Percentiles rank a stretch among this genome's conserved stretches.
phyloP scores from a whole-genome alignment of 1,140 invertebrate genomes.

The Saccostrea glomerata region DNA sequence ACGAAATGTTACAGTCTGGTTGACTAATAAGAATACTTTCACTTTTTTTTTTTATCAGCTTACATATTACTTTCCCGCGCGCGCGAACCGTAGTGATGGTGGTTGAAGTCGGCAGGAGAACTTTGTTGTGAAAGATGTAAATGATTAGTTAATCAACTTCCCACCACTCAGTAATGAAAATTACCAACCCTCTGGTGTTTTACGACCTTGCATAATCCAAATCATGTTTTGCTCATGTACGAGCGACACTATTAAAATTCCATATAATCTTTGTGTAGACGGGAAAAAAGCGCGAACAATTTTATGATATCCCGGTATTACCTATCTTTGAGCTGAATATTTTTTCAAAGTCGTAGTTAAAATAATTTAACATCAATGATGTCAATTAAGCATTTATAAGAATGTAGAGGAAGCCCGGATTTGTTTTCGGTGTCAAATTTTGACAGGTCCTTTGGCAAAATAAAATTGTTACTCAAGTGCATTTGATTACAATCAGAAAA shows the following conservation, averaged over 20 bases:
- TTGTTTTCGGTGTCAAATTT: no score
- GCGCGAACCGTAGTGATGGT: background rate
- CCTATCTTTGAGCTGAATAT: background rate
- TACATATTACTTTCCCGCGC: conserved; percentile 31
- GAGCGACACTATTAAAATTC: conserved; percentile 28
- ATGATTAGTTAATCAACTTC: conserved; percentile 27
- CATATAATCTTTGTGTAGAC: background rate
- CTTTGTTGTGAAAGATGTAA: conserved; percentile 34
- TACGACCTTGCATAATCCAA: conserved; percentile 14
- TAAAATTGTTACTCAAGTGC: no score
- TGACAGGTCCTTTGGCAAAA: no score
- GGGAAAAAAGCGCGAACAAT: background rate
- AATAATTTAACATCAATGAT: background rate
- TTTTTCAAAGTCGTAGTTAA: background rate
- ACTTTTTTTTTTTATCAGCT: conserved; percentile 8
- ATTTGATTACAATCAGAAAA: no score
- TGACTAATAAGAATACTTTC: background rate
- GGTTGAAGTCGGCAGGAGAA: background rate
- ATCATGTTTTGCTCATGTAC: conserved; percentile 17
- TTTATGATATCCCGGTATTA: background rate
- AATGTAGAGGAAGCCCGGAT: no score
- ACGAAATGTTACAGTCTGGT: conserved; percentile 3
- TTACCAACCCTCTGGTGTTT: conserved; percentile 26
- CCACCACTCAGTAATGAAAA: conserved; percentile 20
- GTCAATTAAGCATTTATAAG: no score